Percentiles rank a stretch among this genome's conserved stretches.
Evolutionary conservation across 2,797 vertebrate genomes (phyloP).

Genomic region (Glossophaga mutica): DNA sequence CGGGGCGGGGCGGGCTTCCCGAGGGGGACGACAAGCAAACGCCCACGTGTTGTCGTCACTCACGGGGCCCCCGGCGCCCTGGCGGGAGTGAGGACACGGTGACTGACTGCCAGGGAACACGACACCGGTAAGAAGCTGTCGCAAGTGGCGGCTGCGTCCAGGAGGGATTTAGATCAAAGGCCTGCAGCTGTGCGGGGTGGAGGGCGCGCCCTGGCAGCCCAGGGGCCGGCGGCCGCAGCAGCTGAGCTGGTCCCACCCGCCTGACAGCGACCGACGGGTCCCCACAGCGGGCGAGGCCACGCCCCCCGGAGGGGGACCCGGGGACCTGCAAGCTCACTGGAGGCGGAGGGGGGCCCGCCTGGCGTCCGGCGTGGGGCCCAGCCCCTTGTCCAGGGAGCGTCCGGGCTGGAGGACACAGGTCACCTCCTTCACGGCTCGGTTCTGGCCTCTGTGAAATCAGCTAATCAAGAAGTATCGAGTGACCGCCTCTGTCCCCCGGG

Average conservation of each 20-base stretch:
- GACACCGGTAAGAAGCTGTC: constrained; percentile 1
- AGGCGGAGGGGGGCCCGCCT: accelerated
- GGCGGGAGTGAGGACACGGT: background rate
- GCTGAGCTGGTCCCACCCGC: background rate
- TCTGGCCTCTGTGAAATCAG: background rate
- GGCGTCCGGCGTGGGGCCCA: background rate
- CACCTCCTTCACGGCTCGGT: accelerated
- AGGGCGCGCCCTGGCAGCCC: background rate
- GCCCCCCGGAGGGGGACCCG: background rate
- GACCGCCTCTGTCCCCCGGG: accelerated
- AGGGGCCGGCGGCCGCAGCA: background rate
- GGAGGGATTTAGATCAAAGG: constrained; percentile 70
- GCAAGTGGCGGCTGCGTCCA: constrained; percentile 18
- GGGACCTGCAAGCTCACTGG: accelerated
- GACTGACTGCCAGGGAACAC: background rate
- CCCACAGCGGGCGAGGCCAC: accelerated
- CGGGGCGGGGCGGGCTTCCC: background rate
- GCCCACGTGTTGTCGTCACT: constrained; percentile 62
- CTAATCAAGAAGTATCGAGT: background rate
- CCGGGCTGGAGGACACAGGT: background rate
- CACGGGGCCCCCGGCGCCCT: constrained; percentile 30
- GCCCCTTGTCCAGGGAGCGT: accelerated
- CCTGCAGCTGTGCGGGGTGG: background rate
- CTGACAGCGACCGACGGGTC: too few species aligned
- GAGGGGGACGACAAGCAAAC: background rate